These are phyloP conservation scores for Saccostrea cuccullata DNA, from an alignment of 1,140 invertebrate genomes.

Conservation along the genomic window DNA sequence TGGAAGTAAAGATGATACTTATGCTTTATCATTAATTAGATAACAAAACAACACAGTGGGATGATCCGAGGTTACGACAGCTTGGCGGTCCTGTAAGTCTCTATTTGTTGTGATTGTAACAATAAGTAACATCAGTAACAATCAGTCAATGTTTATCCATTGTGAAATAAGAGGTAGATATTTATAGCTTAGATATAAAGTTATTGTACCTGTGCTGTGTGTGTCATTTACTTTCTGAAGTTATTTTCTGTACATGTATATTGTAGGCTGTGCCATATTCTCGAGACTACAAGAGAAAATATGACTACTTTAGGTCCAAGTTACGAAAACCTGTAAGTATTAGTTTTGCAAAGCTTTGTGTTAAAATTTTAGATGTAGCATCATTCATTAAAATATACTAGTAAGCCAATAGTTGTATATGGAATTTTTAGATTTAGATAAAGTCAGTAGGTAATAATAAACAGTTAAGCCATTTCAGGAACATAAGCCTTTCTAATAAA, in stretches of 20 bases:
- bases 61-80: constrained; percentile 97
- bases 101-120: background rate
- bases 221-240: too few species aligned
- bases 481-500: background rate
- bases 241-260: background rate
- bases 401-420: too few species aligned
- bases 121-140: background rate
- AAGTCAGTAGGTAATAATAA: too few species aligned
- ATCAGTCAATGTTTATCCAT: background rate
- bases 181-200: too few species aligned
- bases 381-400: too few species aligned
- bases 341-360: background rate
- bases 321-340: constrained; percentile 94
- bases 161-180: too few species aligned
- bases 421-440: too few species aligned
- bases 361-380: background rate
- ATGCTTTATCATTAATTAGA: constrained; percentile 81
- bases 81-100: constrained; percentile 92
- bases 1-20: too few species aligned
- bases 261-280: constrained; percentile 95
- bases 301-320: constrained; percentile 97
- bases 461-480: background rate
- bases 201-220: too few species aligned
- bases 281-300: constrained; percentile 98
- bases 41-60: constrained; percentile 98